These are phyloP conservation scores for Petrolisthes manimaculis DNA, from an alignment of 2,888 invertebrate species.

Conservation along the genomic window DNA sequence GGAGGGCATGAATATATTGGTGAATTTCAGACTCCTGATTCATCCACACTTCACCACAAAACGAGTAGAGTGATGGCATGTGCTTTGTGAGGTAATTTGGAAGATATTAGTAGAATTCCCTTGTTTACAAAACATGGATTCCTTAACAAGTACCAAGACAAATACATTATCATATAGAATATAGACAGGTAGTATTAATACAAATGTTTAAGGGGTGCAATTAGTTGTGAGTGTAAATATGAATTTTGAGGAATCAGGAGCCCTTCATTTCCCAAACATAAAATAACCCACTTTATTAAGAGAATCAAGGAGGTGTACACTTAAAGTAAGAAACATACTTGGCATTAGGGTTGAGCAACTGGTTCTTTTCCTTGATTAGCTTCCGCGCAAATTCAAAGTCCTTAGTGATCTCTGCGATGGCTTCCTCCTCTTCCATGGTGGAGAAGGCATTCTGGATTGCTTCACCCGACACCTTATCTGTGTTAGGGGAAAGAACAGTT, in stretches of 20 bases:
- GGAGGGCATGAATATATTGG: too few species aligned
- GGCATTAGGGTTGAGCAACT: constrained; percentile 62
- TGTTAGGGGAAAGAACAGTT: not conserved
- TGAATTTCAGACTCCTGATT: too few species aligned
- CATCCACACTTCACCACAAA: too few species aligned
- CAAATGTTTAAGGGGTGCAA: not conserved
- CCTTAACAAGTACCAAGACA: not conserved
- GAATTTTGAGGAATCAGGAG: not conserved
- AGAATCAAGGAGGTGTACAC: too few species aligned
- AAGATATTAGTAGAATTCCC: too few species aligned
- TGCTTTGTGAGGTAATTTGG: too few species aligned
- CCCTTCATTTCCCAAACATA: not conserved
- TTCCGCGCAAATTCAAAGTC: constrained; percentile 63
- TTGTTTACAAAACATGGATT: not conserved
- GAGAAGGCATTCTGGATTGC: constrained; percentile 62
- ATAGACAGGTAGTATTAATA: not conserved
- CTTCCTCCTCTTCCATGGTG: constrained; percentile 63
- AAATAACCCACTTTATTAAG: not conserved
- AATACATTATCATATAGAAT: not conserved
- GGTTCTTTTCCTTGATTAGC: constrained; percentile 62
- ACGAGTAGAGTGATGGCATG: too few species aligned
- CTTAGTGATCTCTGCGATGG: constrained; percentile 57
- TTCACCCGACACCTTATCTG: constrained; percentile 60
- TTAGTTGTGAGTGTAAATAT: not conserved
- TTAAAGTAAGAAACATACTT: constrained; percentile 14